These are phyloP conservation scores for Beroe ovata DNA, from an alignment of 37 sponge, comb jelly and placozoan genomes.

Conservation along the genomic window DNA sequence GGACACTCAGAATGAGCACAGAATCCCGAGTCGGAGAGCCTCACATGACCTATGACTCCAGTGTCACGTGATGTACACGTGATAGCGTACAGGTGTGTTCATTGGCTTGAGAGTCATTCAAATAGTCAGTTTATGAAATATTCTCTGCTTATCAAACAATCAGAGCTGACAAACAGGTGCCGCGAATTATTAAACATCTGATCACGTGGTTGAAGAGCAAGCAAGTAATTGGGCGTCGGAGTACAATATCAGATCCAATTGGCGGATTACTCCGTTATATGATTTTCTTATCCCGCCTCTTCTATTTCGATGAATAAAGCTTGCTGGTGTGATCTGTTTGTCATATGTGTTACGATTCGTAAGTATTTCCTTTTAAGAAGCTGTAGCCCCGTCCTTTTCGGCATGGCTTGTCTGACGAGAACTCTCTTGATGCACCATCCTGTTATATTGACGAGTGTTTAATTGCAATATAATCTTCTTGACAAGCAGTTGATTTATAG, in stretches of 20 bases:
- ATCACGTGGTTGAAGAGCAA: neutral
- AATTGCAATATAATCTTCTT: neutral
- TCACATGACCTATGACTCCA: neutral
- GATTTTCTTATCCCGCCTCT: conserved; percentile 6
- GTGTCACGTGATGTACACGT: neutral
- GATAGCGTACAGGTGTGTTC: neutral
- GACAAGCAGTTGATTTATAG: neutral
- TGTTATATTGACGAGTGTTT: neutral
- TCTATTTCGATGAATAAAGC: conserved; percentile 7
- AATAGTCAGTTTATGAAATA: conserved; percentile 45
- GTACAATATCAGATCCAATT: neutral
- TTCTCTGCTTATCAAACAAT: conserved; percentile 58
- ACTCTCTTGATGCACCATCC: neutral
- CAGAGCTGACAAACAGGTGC: conserved; percentile 49
- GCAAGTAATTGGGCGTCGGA: neutral
- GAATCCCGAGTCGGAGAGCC: neutral
- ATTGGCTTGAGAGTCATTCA: conserved; percentile 30
- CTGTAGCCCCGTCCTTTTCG: neutral
- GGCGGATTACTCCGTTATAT: neutral
- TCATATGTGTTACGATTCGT: neutral
- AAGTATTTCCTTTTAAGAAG: neutral
- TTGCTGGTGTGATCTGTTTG: neutral
- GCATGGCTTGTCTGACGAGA: neutral
- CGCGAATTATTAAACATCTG: conserved; percentile 9
- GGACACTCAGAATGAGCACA: neutral